phyloP scores from a whole-genome alignment of 2,888 invertebrate genomes.

The Zonitis immaculata region DNA sequence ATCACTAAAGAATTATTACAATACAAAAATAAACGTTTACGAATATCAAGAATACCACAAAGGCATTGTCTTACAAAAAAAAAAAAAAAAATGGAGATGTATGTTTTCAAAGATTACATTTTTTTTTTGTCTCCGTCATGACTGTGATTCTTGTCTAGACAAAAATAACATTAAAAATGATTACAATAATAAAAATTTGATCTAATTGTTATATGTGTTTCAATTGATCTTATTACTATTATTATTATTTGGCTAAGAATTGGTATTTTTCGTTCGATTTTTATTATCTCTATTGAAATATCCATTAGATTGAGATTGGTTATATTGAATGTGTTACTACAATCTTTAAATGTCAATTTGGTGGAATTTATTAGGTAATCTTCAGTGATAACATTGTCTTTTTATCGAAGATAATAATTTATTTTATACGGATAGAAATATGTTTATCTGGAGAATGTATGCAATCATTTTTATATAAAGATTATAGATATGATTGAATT shows the following conservation, averaged over 20 bases:
- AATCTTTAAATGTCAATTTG: background rate
- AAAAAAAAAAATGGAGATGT: no score
- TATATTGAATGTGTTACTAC: background rate
- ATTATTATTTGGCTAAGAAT: background rate
- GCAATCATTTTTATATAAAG: no score
- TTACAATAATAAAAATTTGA: background rate
- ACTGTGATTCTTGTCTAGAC: background rate
- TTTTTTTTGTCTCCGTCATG: no score
- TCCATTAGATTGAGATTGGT: background rate
- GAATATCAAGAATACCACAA: no score
- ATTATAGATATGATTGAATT: no score
- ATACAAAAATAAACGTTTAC: no score
- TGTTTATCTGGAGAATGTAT: no score
- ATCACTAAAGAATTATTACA: background rate
- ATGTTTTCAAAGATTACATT: no score
- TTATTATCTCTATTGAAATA: background rate
- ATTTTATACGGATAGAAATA: background rate
- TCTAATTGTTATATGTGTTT: background rate
- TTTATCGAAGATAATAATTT: background rate
- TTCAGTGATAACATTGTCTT: background rate
- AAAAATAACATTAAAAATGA: background rate
- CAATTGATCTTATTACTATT: background rate
- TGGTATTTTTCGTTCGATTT: background rate
- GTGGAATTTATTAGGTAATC: background rate
- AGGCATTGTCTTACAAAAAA: no score